Conservation (phyloP, 2,888 invertebrate species). For the Automeris io region DNA sequence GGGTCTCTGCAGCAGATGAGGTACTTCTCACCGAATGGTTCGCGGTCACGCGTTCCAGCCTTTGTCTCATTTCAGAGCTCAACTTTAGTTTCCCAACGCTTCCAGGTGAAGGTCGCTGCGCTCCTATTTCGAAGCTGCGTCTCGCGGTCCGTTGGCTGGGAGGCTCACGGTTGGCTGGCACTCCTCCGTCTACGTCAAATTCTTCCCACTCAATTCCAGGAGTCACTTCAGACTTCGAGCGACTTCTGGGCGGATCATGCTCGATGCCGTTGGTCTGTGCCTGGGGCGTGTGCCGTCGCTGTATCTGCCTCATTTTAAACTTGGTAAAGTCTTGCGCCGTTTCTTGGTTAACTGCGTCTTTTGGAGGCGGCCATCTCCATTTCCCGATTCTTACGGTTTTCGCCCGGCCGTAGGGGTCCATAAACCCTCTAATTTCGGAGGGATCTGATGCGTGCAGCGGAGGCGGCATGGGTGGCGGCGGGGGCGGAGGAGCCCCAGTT, state of each 20-base stretch:
- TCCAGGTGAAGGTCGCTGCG: constrained; percentile 88
- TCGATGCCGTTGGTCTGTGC: constrained; percentile 64
- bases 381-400: constrained; percentile 97
- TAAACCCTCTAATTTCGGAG: constrained; percentile 87
- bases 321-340: constrained; percentile 89
- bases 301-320: constrained; percentile 90
- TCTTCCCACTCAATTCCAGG: constrained; percentile 90
- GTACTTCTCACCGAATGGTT: constrained; percentile 90
- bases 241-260: constrained; percentile 55
- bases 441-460: constrained; percentile 88
- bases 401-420: constrained; percentile 94
- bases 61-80: constrained; percentile 93
- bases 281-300: constrained; percentile 87
- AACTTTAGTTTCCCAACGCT: constrained; percentile 93
- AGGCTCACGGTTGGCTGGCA: constrained; percentile 57
- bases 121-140: constrained; percentile 88
- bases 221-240: constrained; percentile 63
- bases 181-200: constrained; percentile 82
- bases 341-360: constrained; percentile 81
- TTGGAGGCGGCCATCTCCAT: constrained; percentile 97
- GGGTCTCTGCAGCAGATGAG: constrained; percentile 82
- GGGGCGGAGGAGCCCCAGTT: constrained; percentile 81
- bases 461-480: constrained; percentile 94
- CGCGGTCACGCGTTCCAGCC: constrained; percentile 91
- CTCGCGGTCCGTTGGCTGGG: constrained; percentile 62